Percentiles rank a stretch among this genome's conserved stretches.
Conservation (phyloP, 1,140 invertebrate species). For the Thaumatotibia leucotreta region DNA sequence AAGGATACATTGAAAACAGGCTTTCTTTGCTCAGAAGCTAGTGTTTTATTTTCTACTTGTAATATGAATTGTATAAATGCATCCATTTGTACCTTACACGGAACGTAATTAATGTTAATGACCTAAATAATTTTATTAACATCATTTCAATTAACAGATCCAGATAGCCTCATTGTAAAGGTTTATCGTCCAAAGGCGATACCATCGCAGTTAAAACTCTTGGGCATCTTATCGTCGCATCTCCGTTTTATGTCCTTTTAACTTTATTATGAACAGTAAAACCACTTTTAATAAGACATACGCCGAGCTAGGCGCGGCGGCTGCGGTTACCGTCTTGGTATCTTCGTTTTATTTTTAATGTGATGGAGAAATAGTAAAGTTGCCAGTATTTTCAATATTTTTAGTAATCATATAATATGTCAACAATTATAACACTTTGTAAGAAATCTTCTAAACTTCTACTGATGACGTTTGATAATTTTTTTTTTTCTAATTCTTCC, state of each 20-base stretch:
- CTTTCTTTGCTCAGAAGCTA: background rate
- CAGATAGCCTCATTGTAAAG: background rate
- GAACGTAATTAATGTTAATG: background rate
- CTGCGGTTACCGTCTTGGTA: background rate
- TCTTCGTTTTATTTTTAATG: background rate
- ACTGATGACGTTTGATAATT: no score
- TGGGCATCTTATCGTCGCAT: conserved; percentile 1
- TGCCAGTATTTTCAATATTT: no score
- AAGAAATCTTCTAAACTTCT: no score
- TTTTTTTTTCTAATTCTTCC: no score
- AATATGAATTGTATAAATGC: background rate
- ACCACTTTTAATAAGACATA: background rate
- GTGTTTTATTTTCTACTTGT: background rate
- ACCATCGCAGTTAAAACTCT: conserved; percentile 1
- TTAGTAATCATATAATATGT: no score
- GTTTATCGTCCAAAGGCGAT: background rate
- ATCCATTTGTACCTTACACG: background rate
- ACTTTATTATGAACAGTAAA: conserved; percentile 11
- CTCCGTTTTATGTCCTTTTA: conserved; percentile 6
- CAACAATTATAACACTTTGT: no score
- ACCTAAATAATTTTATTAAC: background rate
- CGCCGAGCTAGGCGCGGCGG: background rate
- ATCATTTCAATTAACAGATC: conserved; percentile 1
- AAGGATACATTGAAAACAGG: background rate
- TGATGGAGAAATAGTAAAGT: background rate